Base-by-base conservation (phyloP, 37 sponge, comb jelly and placozoan genomes). In the Crambe crambe region DNA sequence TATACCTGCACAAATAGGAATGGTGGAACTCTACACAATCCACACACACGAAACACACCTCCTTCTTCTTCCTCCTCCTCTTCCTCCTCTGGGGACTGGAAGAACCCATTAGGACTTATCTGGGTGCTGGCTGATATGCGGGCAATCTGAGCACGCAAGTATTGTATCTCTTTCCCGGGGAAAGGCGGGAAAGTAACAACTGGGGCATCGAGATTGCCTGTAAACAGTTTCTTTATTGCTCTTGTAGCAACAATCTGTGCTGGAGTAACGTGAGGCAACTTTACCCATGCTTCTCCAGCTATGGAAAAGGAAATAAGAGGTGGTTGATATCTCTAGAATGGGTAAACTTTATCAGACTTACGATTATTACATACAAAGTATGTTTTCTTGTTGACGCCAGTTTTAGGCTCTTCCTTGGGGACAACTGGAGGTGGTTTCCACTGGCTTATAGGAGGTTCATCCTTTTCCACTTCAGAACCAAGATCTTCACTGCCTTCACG, bases 331-430 rank as follows among this genome's bases (percentile, higher is more conserved):
- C n/a, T n/a, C n/a, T n/a, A n/a, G n/a, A n/a, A n/a, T n/a, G n/a
- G n/a, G n/a, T n/a, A n/a, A n/a, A n/a, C n/a, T 25, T 42, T 40
- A 70, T 25, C 23, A 70, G 15, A 87, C 89, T 87, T 68, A 96
- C 97, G 90, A 43, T 89, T 83, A 42, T 91, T 98, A 67, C 96
- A 95, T 26, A 98, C 99, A 80, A 96, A 98, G 77, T 94, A 98
- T 5, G 90, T 89, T 66, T 94, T 96, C 87, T 96, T 98, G 82
- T 98, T 98, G 56, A 86, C 74, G 2, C 99, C 99, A 58, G 85
- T 96, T 39, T 94, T 91, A 21, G 76, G 66, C 10, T 91, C 96
- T 65, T 98, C 99, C 68, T 89, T 89, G 29, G 99, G 99, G 18
- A 96, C 88, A 0, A 83, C 76, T 3, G 95, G 96, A 18, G 99